Base-by-base conservation (phyloP, 1,140 invertebrate genomes). In the Micrasema minimum region DNA sequence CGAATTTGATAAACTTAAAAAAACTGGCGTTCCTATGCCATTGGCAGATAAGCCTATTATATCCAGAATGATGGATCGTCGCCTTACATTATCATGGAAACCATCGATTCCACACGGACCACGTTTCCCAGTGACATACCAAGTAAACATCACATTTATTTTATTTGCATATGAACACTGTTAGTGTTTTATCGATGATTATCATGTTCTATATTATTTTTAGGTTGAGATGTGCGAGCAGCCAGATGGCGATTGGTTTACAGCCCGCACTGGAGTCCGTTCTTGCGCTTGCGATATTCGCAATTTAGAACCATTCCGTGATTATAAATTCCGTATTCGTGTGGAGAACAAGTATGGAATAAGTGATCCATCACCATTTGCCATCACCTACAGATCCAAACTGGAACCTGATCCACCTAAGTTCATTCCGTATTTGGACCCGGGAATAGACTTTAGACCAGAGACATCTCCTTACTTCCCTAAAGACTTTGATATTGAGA, bases 341-440 rank as follows among this genome's bases (percentile, higher is more conserved):
- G 96, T 97, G 1, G 95, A 97, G 78, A 98, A 98, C 80, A 95
- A 96, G 80, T 95, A 94, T 78, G 96, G 96, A n/a, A 89, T 97
- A n/a, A 96, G 95, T 80, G 96, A 98, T 79, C 96, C 96, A 0
- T 96, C 93, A 31, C 94, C 95, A 5, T 95, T 90, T 78, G 92
- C 91, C 0, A 87, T 91, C 61, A 96, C 94, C 0, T 92, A 92
- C 77, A 86, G 92, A 65, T 88, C 90, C 35, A 92, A 92, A 81
- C 81, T 96, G 2, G 89, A 95, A 76, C 91, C 92, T 2, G 91
- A 93, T 16, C 89, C 91, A 45, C 90, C 91, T 0, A 92, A 91
- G 76, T 92, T 92, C 80, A 88, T 90, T 67, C 92, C 93, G 0
- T 93, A 93, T 73, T 79, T 95, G 22, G 88, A 90, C 50, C 90